phyloP scores from a whole-genome alignment of 2,113 vertebrate genomes.

The Syrmaticus mikado region DNA sequence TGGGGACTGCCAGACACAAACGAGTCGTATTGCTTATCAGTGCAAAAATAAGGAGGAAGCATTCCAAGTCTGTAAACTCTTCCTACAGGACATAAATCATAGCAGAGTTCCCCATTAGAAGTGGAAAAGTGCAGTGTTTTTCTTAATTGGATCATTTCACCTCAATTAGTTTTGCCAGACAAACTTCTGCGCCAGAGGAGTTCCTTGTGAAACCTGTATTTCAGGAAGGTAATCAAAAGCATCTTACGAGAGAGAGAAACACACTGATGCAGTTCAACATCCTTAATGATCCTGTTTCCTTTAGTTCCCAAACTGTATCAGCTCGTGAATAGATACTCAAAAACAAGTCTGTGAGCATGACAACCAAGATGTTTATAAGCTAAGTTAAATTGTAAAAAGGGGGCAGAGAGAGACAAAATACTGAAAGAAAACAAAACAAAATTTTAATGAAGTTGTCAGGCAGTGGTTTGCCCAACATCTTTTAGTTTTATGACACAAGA shows the following conservation, averaged over 20 bases:
- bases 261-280: not conserved
- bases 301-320: not conserved
- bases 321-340: not conserved
- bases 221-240: slow-evolving; percentile 48
- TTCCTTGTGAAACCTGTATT: slow-evolving; percentile 54
- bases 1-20: not conserved
- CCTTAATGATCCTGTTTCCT: not conserved
- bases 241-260: not conserved
- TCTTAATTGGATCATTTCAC: slow-evolving; percentile 50
- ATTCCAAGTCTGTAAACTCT: not conserved
- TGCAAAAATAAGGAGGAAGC: not conserved
- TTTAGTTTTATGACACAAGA: not conserved
- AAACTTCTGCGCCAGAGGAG: not conserved
- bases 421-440: not conserved
- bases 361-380: not conserved
- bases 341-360: not conserved
- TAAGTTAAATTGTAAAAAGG: not conserved
- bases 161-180: slow-evolving; percentile 45
- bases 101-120: slow-evolving; percentile 28
- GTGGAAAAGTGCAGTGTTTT: slow-evolving; percentile 22
- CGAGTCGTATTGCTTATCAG: not conserved
- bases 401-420: not conserved
- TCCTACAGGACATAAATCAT: slow-evolving; percentile 14
- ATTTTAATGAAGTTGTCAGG: not conserved
- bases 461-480: not conserved